Evolutionary conservation across 2,888 invertebrate genomes (phyloP).

Genomic region (Acanthococcus lagerstroemiae): DNA sequence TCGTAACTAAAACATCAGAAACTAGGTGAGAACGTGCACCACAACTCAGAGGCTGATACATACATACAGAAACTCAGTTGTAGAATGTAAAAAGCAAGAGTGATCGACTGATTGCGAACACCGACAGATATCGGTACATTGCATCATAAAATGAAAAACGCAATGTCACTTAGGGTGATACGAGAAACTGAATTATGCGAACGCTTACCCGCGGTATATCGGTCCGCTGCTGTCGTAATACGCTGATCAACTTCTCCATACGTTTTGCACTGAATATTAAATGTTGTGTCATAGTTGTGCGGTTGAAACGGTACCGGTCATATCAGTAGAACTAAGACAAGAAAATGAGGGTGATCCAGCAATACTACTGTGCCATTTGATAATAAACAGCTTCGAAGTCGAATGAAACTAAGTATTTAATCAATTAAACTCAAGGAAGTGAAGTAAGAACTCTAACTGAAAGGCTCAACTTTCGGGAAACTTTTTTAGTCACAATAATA

Average conservation of each 20-base stretch:
- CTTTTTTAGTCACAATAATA: too few relatives aligned
- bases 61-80: background rate
- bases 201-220: constrained; percentile 1
- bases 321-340: too few relatives aligned
- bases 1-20: constrained; percentile 10
- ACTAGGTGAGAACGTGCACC: background rate
- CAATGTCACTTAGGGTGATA: background rate
- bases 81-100: too few relatives aligned
- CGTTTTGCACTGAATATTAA: constrained; percentile 16
- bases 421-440: too few relatives aligned
- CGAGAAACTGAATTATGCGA: background rate
- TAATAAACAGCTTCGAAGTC: too few relatives aligned
- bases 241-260: constrained; percentile 9
- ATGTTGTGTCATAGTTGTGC: constrained; percentile 23
- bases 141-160: background rate
- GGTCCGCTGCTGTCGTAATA: constrained; percentile 11
- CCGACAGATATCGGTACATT: background rate
- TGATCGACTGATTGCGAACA: background rate
- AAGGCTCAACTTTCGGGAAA: too few relatives aligned
- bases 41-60: background rate
- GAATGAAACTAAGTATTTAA: too few relatives aligned
- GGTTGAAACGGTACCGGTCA: too few relatives aligned
- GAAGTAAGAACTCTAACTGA: too few relatives aligned
- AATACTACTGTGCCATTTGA: too few relatives aligned
- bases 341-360: too few relatives aligned